Evolutionary conservation across 2,113 vertebrate genomes (phyloP).

Genomic region (Melierax canorus): DNA sequence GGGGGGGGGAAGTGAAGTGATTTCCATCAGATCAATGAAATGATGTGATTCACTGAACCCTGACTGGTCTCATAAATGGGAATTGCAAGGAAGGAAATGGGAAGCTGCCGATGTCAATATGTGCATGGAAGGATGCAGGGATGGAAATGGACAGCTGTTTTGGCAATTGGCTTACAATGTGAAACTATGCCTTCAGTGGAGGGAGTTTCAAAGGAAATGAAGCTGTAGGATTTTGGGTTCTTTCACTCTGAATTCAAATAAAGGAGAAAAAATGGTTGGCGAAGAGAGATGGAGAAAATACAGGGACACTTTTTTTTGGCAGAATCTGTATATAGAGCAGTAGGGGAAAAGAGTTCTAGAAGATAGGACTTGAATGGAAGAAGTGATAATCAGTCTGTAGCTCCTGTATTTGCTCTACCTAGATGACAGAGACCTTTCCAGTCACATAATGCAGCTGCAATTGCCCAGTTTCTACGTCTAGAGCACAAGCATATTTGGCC

Average conservation of each 20-base stretch:
- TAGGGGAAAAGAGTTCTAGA: background rate
- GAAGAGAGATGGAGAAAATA: background rate
- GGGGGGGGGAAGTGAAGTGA: too few species aligned
- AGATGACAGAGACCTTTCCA: background rate
- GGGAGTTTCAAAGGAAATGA: background rate
- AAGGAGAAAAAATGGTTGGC: background rate
- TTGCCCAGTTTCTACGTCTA: background rate
- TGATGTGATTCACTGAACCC: background rate
- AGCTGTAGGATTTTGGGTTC: background rate
- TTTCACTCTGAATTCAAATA: background rate
- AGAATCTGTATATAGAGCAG: background rate
- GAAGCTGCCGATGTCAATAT: background rate
- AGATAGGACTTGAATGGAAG: background rate
- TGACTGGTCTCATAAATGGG: background rate
- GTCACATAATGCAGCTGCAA: background rate
- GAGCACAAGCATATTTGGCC: background rate
- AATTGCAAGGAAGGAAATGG: background rate
- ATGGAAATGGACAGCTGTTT: background rate
- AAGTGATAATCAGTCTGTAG: background rate
- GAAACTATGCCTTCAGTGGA: background rate
- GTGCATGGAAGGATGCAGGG: background rate
- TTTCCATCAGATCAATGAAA: background rate
- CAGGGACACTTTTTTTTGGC: background rate
- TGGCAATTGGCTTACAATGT: fast-evolving
- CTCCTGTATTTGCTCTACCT: background rate